These are phyloP conservation scores for Tetanocera ferruginea DNA, from an alignment of 2,888 invertebrate species.

Conservation along the genomic window DNA sequence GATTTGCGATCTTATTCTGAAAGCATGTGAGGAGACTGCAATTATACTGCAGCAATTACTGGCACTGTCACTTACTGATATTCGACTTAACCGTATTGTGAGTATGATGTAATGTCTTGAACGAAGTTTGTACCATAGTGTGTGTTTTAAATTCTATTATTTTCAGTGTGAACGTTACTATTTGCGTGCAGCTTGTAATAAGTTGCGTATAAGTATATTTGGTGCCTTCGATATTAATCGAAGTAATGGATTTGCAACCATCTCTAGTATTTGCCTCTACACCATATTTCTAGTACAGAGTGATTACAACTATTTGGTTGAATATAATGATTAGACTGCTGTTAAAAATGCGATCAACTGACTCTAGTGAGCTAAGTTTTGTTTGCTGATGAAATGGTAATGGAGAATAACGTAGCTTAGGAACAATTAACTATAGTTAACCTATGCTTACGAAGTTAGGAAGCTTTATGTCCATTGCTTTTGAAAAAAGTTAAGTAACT, in stretches of 20 bases:
- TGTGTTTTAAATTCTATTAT: background rate
- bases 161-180: background rate
- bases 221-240: background rate
- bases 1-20: background rate
- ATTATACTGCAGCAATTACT: background rate
- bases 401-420: no score
- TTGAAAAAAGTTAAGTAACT: no score
- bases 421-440: no score
- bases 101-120: background rate
- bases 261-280: background rate
- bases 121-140: background rate
- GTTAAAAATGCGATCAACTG: no score
- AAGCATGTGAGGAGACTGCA: background rate
- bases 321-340: background rate
- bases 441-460: no score
- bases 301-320: background rate
- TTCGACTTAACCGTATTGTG: background rate
- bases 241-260: background rate
- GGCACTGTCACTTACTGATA: background rate
- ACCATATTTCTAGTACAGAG: constrained; percentile 13
- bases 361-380: no score
- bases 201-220: background rate
- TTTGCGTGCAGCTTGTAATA: background rate
- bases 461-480: no score
- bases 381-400: no score